These are phyloP conservation scores for Ethmia dodecea DNA, from an alignment of 2,888 invertebrate species.

Conservation along the genomic window DNA sequence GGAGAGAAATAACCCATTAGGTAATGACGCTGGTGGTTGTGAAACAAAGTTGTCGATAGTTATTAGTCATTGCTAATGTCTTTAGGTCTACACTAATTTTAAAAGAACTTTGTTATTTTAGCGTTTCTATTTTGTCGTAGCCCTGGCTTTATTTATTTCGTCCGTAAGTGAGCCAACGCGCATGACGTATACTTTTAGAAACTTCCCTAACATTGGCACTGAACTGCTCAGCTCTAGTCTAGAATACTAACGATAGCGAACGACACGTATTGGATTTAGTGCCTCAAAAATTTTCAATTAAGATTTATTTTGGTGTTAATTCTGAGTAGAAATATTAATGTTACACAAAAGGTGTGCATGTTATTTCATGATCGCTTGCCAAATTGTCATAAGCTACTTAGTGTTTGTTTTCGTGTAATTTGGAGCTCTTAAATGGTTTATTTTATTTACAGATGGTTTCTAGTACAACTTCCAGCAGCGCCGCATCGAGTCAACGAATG, in stretches of 20 bases:
- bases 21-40: not conserved
- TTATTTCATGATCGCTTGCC: too few species aligned
- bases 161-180: constrained; percentile 67
- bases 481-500: constrained; percentile 77
- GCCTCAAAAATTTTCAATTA: too few species aligned
- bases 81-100: constrained; percentile 34
- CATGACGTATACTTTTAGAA: constrained; percentile 59
- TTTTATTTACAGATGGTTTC: constrained; percentile 61
- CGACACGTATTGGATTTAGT: constrained; percentile 7
- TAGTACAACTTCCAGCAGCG: constrained; percentile 79
- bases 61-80: constrained; percentile 30
- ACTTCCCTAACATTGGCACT: constrained; percentile 70
- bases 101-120: constrained; percentile 48
- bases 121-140: constrained; percentile 58
- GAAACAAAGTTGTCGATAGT: constrained; percentile 28
- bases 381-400: too few species aligned
- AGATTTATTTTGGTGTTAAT: too few species aligned
- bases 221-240: constrained; percentile 65
- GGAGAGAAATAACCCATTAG: too few species aligned
- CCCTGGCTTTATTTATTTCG: constrained; percentile 63
- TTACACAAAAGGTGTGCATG: too few species aligned
- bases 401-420: not conserved
- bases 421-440: not conserved
- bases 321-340: too few species aligned
- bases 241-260: constrained; percentile 57